Base-by-base conservation (phyloP, 2,888 invertebrate genomes). In the Calliopum simillimum region DNA sequence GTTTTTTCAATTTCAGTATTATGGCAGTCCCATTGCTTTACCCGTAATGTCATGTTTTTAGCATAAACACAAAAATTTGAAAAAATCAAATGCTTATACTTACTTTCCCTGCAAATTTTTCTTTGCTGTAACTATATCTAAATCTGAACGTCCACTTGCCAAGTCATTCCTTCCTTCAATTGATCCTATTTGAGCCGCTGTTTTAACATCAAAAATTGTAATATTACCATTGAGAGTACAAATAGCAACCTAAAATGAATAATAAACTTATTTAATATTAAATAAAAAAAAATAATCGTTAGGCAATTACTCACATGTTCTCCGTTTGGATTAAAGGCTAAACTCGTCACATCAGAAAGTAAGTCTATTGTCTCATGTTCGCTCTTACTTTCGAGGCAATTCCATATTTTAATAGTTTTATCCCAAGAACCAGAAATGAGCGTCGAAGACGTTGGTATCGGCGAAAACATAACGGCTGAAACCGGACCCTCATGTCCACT, bases 401-500 rank as follows among this genome's bases (percentile, higher is more conserved):
- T 94, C 98, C 99, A 99, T 61, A 99, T 87, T 79, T 92, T 90
- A 3, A 98, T 88, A 0, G 96, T 94, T 86, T 94, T 94, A 87
- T 99, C 99, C 98, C 99, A 99, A 23, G 97, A 97, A 3, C 92
- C 93, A 0, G 97, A 97, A 0, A 92, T 94, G 51, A 99, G 86
- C 1, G 91, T 89, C 0, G 94, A 91, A 75, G 94, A 94, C 0
- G 91, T 88, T 0, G 90, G 83, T 8, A 87, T 88, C 0, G 96
- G 94, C 73, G 90, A 93, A 86, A 99, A 98, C 0, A 91, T 89
- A 1, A 99, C 82, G 71, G 92, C 89, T 0, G 93, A 91, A 2
- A 99, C 93, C 0, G 98, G 98, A 2, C 95, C 98, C 85, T 95
- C 94, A 82, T 99, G 99, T 0, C 99, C 99, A 56, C 93, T 91